Conservation (phyloP, 2,797 vertebrate genomes). For the Phalloptychus januarius region DNA sequence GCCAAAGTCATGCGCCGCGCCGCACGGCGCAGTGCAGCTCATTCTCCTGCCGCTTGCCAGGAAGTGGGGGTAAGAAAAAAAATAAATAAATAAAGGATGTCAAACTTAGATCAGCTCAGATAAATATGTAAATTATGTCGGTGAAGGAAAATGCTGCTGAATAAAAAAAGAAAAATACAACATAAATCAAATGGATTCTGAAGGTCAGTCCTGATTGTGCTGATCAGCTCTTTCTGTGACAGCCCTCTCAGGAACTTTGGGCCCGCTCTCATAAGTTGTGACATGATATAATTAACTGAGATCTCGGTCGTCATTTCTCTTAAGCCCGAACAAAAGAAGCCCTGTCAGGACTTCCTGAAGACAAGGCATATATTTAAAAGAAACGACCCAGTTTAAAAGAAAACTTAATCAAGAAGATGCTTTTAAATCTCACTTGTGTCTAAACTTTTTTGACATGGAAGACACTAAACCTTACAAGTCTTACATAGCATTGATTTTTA, state of each 20-base stretch:
- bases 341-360: slow-evolving; percentile 51
- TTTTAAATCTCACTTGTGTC: slow-evolving; percentile 30
- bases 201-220: slow-evolving; percentile 82
- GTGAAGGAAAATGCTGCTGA: slow-evolving; percentile 84
- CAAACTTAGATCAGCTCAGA: slow-evolving; percentile 84
- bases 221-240: slow-evolving; percentile 80
- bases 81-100: slow-evolving; percentile 69
- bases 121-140: slow-evolving; percentile 91
- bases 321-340: slow-evolving; percentile 47
- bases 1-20: slow-evolving; percentile 71
- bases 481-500: slow-evolving; percentile 25
- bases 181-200: slow-evolving; percentile 86
- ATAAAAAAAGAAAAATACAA: slow-evolving; percentile 75
- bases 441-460: slow-evolving; percentile 33
- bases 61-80: slow-evolving; percentile 61
- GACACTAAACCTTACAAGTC: slow-evolving; percentile 17
- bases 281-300: slow-evolving; percentile 78
- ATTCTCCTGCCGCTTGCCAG: slow-evolving; percentile 42
- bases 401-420: slow-evolving; percentile 35
- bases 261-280: slow-evolving; percentile 75
- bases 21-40: slow-evolving; percentile 63
- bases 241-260: slow-evolving; percentile 61
- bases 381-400: slow-evolving; percentile 46
- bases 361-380: slow-evolving; percentile 62
- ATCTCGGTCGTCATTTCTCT: slow-evolving; percentile 63